These are phyloP conservation scores for Gymnothorax javanicus DNA, from an alignment of 2,797 vertebrate species.

Conservation along the genomic window DNA sequence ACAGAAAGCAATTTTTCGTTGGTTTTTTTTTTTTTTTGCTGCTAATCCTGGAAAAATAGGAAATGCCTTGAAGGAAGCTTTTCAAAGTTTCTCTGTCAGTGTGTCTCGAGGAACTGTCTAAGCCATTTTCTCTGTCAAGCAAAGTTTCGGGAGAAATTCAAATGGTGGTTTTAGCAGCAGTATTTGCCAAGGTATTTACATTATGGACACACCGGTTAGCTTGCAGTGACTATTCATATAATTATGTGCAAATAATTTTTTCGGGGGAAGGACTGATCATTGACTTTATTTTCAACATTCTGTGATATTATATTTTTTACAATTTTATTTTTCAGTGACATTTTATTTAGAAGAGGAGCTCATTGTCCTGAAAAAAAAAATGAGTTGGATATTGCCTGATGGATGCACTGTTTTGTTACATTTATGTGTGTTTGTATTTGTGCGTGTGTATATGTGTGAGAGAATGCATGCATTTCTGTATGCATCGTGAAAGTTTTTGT, in stretches of 20 bases:
- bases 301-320: conserved; percentile 25
- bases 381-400: conserved; percentile 54
- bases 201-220: conserved; percentile 55
- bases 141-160: conserved; percentile 53
- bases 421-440: conserved; percentile 43
- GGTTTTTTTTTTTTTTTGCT: conserved; percentile 46
- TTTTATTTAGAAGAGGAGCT: conserved; percentile 41
- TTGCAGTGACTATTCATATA: conserved; percentile 45
- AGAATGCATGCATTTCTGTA: conserved; percentile 56
- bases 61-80: conserved; percentile 38
- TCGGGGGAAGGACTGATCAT: conserved; percentile 55
- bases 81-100: conserved; percentile 44
- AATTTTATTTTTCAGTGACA: conserved; percentile 37
- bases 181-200: conserved; percentile 37
- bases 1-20: conserved; percentile 46
- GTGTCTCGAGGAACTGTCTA: conserved; percentile 29
- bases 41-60: conserved; percentile 45
- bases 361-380: conserved; percentile 49
- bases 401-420: conserved; percentile 67
- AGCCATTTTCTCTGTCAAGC: conserved; percentile 44
- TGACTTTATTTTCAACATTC: conserved; percentile 66
- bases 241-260: conserved; percentile 44
- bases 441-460: conserved; percentile 62
- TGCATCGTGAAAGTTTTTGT: conserved; percentile 39
- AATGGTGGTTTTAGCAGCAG: conserved; percentile 40